Conservation (phyloP, 2,113 vertebrate genomes). For the Microtus oregoni region DNA sequence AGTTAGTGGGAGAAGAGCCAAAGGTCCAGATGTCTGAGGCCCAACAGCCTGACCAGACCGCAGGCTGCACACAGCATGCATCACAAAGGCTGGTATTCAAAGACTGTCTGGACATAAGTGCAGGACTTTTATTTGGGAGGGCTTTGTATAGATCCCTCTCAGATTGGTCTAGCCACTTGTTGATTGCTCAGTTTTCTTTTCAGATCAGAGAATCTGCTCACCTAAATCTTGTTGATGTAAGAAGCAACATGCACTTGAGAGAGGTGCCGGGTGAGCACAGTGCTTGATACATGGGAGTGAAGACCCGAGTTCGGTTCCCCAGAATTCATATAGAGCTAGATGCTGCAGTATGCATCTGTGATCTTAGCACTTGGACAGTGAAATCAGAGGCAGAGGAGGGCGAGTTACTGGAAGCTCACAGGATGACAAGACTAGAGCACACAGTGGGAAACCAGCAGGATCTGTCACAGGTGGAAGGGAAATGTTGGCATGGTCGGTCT, state of each 20-base stretch:
- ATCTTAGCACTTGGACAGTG: neutral
- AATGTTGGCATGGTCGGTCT: neutral
- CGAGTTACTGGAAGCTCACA: too few species aligned
- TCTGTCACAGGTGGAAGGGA: neutral
- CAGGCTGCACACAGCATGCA: neutral
- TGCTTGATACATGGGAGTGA: too few species aligned
- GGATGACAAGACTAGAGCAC: neutral
- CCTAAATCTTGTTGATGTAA: neutral
- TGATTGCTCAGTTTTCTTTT: neutral
- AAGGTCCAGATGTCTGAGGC: neutral
- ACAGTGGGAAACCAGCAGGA: neutral
- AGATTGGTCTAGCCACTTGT: neutral
- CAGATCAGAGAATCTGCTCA: neutral
- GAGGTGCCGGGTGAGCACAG: too few species aligned
- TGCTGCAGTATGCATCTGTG: too few species aligned
- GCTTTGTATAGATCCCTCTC: neutral
- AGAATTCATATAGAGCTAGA: neutral
- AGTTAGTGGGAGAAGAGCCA: neutral
- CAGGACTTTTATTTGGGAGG: neutral
- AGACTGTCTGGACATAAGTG: neutral
- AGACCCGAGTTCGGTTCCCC: neutral
- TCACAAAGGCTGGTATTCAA: neutral
- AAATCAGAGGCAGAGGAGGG: neutral
- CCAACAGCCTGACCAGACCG: neutral
- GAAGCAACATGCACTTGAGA: neutral